Base-by-base conservation (phyloP, 1,140 invertebrate species). In the Hyles vespertilio region DNA sequence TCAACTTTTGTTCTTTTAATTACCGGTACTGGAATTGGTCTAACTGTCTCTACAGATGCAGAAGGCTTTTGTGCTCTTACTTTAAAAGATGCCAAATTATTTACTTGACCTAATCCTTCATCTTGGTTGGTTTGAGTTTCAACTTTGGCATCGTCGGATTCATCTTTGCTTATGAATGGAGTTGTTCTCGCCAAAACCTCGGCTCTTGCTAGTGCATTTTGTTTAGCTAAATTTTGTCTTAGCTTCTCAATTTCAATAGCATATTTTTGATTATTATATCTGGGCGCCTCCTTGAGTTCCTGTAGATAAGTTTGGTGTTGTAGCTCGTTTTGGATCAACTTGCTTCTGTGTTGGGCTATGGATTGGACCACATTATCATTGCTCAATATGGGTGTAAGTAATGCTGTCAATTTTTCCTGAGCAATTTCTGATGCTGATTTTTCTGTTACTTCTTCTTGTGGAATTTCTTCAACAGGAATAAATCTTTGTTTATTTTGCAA, bases 231-330 rank as follows among this genome's bases (percentile, higher is more conserved):
- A 45, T 69, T 60, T 58, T 53, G 34, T 33, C 56, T 44, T 54
- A 77, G 47, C 12, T 76, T 72, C 51, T 77, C 69, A 7, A 71
- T 54, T 63, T 73, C 78, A 59, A 63, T 66, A 0, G 63, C 68
- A 32, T 71, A 65, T 57, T 67, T 78, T 33, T 65, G 66, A 9
- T 70, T 62, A 34, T 72, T 74, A 51, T 72, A 65, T 56, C 69
- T 72, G 2, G 72, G 61, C 8, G 71, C 65, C 40, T 78, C 71
- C 62, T 74, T 74, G 40, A 72, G 49, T 50, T 63, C 54, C 46
- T 32, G 53, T 12, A 50, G 65, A 59, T 12, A 70, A 49, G 33
- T 49, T 56, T 49, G 66, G 45, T 54, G 45, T 40, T 46, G 43
- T 12, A 50, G 32, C 47, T 59, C 52, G 10, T 32, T 60, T 40